Base-by-base conservation (phyloP, 2,113 vertebrate genomes). In the Elachura formosa region DNA sequence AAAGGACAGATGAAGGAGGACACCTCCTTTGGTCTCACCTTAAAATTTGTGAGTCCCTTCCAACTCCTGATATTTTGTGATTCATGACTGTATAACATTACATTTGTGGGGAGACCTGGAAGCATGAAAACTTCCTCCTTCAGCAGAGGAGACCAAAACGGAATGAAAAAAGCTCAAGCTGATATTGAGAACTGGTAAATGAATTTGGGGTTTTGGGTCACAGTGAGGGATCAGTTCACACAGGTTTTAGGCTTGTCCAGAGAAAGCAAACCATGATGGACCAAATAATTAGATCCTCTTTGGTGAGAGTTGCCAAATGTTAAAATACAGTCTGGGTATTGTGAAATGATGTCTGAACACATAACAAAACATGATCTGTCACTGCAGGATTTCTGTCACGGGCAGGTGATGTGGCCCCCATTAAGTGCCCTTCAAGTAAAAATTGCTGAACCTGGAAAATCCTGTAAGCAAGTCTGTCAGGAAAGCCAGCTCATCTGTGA, bases 341-440 rank as follows among this genome's bases (percentile, higher is more conserved):
- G 15, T 16, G 22, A n/a, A 51, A 13, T 14, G 12, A 40, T 72
- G 31, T 22, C 51, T n/a, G 20, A 52, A 26, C 14, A 20, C n/a
- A 2, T 51, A 79, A 88, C 61, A 66, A 40, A 78, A 33, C 40
- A 2, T 10, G 12, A 36, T 88, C 89, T 97, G 72, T 96, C 82
- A 3, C 84, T 86, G 63, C 96, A 99, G 99, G 99, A 99, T 95
- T 99, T 99, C 98, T 99, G 99, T 93, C 99, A 99, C 0, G 99
- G 99, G 40, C 99, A 99, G 95, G 99, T 99, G 96, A 99, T 99
- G 99, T 99, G 99, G 99, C 99, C 99, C 1, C 99, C 99, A 1
- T 98, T 99, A 97, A 98, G 97, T 76, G 97, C 99, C 34, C 98
- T 99, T 95, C 99, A 99, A 97, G 99, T 99, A n/a, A 99, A 98